Percentiles rank a stretch among this genome's conserved stretches.
Conservation (phyloP, 2,113 vertebrate species). For the Scartelaos histophorus region DNA sequence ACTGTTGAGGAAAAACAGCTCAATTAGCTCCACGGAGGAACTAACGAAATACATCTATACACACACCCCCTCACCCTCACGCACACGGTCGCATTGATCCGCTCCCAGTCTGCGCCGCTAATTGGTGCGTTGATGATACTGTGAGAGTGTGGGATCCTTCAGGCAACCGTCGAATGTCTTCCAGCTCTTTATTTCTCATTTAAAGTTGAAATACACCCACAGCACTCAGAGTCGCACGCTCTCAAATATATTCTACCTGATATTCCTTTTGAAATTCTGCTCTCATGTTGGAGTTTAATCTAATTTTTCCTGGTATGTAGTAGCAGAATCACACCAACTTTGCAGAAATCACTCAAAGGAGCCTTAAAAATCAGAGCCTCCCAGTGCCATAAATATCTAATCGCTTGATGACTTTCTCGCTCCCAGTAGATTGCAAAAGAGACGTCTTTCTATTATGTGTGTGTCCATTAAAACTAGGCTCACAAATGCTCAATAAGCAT, state of each 20-base stretch:
- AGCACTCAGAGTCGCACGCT: slow-evolving; percentile 38
- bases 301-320: slow-evolving; percentile 37
- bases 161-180: slow-evolving; percentile 65
- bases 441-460: slow-evolving; percentile 68
- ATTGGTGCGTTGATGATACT: slow-evolving; percentile 77
- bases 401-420: slow-evolving; percentile 63
- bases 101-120: slow-evolving; percentile 67
- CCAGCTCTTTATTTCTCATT: slow-evolving; percentile 73
- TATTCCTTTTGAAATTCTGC: slow-evolving; percentile 45
- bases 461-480: slow-evolving; percentile 61
- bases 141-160: slow-evolving; percentile 70
- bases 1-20: slow-evolving; percentile 78
- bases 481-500: slow-evolving; percentile 56
- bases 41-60: slow-evolving; percentile 70
- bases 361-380: slow-evolving; percentile 50
- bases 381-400: slow-evolving; percentile 65
- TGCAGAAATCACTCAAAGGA: slow-evolving; percentile 31
- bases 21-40: slow-evolving; percentile 73
- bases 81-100: slow-evolving; percentile 68
- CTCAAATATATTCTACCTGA: slow-evolving; percentile 49
- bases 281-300: slow-evolving; percentile 48
- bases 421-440: slow-evolving; percentile 71
- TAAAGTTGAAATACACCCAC: slow-evolving; percentile 73
- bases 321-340: slow-evolving; percentile 42
- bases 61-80: slow-evolving; percentile 49